These are phyloP conservation scores for Burhinus bistriatus DNA, from an alignment of 2,113 vertebrate genomes.

Conservation along the genomic window DNA sequence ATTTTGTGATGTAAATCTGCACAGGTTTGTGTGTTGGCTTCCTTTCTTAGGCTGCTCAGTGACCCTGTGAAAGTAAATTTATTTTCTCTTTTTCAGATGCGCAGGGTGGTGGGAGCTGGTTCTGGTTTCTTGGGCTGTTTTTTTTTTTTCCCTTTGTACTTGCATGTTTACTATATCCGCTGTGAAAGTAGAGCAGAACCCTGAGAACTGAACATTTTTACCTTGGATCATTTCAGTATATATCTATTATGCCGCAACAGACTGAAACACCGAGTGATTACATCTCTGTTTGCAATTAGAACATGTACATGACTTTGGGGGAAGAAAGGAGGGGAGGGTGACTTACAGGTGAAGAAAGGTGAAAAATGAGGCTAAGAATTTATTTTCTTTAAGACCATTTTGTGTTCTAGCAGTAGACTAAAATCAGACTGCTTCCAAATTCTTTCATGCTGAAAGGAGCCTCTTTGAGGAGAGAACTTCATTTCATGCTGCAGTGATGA, in stretches of 20 bases:
- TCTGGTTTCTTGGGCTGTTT: neutral
- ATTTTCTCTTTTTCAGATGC: neutral
- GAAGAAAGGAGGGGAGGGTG: neutral
- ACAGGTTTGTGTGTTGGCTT: neutral
- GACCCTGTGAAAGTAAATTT: neutral
- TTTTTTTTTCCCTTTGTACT: neutral
- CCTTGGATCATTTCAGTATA: neutral
- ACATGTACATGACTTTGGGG: neutral
- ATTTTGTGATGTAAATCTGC: neutral
- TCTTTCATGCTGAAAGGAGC: neutral
- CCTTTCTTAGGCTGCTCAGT: neutral
- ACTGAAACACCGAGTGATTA: neutral
- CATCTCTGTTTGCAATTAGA: neutral
- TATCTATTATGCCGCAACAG: neutral
- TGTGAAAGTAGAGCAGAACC: neutral
- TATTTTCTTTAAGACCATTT: neutral
- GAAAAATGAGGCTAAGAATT: neutral
- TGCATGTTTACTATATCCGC: neutral
- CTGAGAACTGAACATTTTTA: neutral
- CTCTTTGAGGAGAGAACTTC: slow-evolving; percentile 12
- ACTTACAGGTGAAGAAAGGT: neutral
- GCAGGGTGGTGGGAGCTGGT: too few species aligned
- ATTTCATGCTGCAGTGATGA: neutral
- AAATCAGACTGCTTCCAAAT: neutral
- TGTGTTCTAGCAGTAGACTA: neutral